These are phyloP conservation scores for Teleiodes luculella DNA, from an alignment of 2,888 invertebrate genomes.

Conservation along the genomic window DNA sequence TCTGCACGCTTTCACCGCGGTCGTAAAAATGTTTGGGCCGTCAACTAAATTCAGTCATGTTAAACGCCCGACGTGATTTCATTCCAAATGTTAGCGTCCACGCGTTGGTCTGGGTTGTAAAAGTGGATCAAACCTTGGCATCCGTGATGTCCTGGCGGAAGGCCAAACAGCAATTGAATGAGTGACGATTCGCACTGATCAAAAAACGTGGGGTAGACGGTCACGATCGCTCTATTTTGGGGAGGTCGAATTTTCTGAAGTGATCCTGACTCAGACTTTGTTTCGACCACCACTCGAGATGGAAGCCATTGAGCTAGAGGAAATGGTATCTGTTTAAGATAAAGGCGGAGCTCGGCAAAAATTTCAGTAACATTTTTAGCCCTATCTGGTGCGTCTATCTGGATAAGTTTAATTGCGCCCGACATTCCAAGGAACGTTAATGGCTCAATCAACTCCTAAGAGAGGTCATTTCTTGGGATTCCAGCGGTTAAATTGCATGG, in stretches of 20 bases:
- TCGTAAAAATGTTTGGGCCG: constrained; percentile 29
- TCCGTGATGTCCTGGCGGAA: constrained; percentile 61
- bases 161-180: constrained; percentile 73
- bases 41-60: constrained; percentile 15
- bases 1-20: constrained; percentile 31
- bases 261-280: constrained; percentile 61
- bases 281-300: constrained; percentile 50
- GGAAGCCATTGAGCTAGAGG: constrained; percentile 60
- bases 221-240: constrained; percentile 67
- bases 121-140: constrained; percentile 57
- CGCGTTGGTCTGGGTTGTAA: constrained; percentile 36
- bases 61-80: constrained; percentile 37
- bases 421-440: not conserved
- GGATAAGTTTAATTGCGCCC: not conserved
- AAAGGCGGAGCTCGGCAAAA: constrained; percentile 36
- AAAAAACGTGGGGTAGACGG: constrained; percentile 63
- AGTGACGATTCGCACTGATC: constrained; percentile 66
- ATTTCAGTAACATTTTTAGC: constrained; percentile 30
- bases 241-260: constrained; percentile 65
- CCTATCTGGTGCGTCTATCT: constrained; percentile 6
- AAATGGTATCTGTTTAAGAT: constrained; percentile 60
- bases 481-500: too few relatives aligned
- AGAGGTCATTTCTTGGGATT: not conserved
- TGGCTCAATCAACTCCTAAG: not conserved
- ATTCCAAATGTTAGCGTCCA: constrained; percentile 46